Base-by-base conservation (phyloP, 2,888 invertebrate genomes). In the Drosophila bunnanda region DNA sequence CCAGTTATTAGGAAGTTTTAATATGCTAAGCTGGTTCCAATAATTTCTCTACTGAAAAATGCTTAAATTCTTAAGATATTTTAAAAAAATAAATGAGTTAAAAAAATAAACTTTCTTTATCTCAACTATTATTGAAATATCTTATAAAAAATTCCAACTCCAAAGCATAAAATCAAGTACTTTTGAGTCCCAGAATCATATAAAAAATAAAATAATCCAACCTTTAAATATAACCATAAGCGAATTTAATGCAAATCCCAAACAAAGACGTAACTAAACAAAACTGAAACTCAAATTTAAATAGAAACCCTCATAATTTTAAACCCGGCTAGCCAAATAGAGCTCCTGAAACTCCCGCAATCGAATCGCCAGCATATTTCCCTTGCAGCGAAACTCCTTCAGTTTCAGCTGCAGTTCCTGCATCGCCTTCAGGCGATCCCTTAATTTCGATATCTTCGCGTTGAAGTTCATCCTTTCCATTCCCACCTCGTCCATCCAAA, bases 331-430 rank as follows among this genome's bases (percentile, higher is more conserved):
- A n/a, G 22, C 25, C 30, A 75, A 34, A 48, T 76, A 80, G n/a
- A 43, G 64, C 55, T 60, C 48, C n/a, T 61, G 70, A 62, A 89
- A 78, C 25, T 46, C 48, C n/a, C 17, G 38, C 30, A 82, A 22
- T 1, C 70, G 70, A n/a, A 61, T 56, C 17, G 32, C 58, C 53
- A 83, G 38, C 28, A 32, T 22, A 9, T 17, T 28, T 13, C 56
- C 55, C 17, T 9, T 28, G 6, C 17, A 7, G 9, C 75, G 71
- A 52, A 75, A n/a, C 22, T 59, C 41, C 17, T 41, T 52, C 15
- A 84, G 32, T 22, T 53, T 76, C 15, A 61, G 39, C 13, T 46
- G n/a, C 38, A 72, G 25, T 13, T 36, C 36, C 30, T 67, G 36
- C 30, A 74, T 36, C 17, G n/a, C 12, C 0, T 50, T n/a, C 34